Evolutionary conservation across 2,888 invertebrate genomes (phyloP).

Genomic region (Heliconius charithonia): DNA sequence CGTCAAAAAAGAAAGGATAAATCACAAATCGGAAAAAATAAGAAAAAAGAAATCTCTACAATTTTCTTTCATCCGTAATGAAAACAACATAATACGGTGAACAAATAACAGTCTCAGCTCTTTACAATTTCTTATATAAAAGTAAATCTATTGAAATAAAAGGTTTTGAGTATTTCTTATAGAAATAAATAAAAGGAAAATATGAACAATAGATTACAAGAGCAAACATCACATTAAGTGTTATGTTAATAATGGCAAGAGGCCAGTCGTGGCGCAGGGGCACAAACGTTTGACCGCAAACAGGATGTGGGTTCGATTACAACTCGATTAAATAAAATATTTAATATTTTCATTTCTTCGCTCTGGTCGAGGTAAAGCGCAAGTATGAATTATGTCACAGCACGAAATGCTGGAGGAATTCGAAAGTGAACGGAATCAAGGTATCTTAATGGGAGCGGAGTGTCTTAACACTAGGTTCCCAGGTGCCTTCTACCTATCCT

Average conservation of each 20-base stretch:
- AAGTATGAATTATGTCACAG: background rate
- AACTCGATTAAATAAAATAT: background rate
- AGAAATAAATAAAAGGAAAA: too few relatives aligned
- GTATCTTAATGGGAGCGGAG: too few relatives aligned
- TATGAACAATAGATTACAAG: too few relatives aligned
- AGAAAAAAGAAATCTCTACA: background rate
- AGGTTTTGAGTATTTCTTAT: background rate
- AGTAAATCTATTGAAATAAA: background rate
- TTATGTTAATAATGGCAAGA: too few relatives aligned
- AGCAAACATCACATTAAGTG: too few relatives aligned
- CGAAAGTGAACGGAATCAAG: too few relatives aligned
- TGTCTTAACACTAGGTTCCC: too few relatives aligned
- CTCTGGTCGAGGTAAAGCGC: background rate
- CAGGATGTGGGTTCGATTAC: background rate
- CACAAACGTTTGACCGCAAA: too few relatives aligned
- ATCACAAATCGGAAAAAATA: slow-evolving; percentile 31
- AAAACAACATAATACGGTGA: slow-evolving; percentile 28
- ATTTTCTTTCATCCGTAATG: slow-evolving; percentile 7
- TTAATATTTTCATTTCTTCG: background rate
- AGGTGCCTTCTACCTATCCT: too few relatives aligned
- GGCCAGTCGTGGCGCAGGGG: too few relatives aligned
- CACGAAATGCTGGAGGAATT: too few relatives aligned
- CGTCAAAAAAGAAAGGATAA: background rate
- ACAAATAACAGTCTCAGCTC: slow-evolving; percentile 25
- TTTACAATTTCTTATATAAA: slow-evolving; percentile 16